Conservation (phyloP, 2,113 vertebrate genomes). For the Callocephalon fimbriatum region DNA sequence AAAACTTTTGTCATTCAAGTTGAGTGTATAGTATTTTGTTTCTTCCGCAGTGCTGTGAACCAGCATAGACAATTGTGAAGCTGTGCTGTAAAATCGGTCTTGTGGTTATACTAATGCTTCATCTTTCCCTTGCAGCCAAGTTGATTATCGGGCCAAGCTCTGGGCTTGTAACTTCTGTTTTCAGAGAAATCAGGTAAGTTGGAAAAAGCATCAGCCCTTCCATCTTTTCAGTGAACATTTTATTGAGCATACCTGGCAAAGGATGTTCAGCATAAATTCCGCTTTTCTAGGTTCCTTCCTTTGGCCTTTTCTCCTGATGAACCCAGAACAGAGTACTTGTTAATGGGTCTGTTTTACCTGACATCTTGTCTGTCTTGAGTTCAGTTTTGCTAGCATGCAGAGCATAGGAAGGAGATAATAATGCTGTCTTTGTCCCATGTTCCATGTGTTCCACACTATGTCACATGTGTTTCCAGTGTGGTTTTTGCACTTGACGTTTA, state of each 20-base stretch:
- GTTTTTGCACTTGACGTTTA: not conserved
- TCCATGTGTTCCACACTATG: not conserved
- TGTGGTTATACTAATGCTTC: not conserved
- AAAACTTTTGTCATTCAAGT: not conserved
- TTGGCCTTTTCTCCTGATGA: not conserved
- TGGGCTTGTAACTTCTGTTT: slow-evolving; percentile 99
- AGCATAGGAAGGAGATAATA: not conserved
- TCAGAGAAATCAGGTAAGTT: slow-evolving; percentile 93
- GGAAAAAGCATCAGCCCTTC: not conserved
- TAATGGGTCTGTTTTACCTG: not conserved
- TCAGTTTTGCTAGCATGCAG: not conserved
- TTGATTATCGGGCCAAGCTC: slow-evolving; percentile 96
- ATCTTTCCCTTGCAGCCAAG: slow-evolving; percentile 82
- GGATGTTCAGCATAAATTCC: not conserved
- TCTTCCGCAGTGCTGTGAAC: not conserved
- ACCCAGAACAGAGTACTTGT: not conserved
- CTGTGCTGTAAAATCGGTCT: not conserved
- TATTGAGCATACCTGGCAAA: not conserved
- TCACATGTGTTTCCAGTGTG: not conserved
- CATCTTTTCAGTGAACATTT: not conserved
- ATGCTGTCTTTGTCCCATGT: not conserved
- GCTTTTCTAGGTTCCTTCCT: not conserved
- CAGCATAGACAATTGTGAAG: not conserved
- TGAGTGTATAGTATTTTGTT: not conserved
- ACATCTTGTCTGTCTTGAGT: not conserved